Evolutionary conservation across 1,140 invertebrate genomes (phyloP).

Genomic region (Pemphigus obesinymphae): DNA sequence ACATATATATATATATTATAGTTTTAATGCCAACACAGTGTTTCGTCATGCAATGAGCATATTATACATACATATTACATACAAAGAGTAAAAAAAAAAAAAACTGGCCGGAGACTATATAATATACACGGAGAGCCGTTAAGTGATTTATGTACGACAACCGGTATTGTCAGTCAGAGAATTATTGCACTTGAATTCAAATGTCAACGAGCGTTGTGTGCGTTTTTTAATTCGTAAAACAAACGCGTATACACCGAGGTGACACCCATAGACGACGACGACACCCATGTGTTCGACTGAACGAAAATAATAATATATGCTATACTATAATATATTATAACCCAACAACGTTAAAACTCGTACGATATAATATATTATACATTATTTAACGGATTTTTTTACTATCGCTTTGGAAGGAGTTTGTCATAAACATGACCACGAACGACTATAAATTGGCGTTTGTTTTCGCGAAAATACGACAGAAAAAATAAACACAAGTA

Average conservation of each 20-base stretch:
- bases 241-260: not conserved
- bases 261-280: not conserved
- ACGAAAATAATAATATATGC: no score
- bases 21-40: conserved; percentile 21
- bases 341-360: not conserved
- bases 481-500: no score
- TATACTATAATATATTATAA: no score
- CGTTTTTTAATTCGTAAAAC: conserved; percentile 15
- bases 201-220: conserved; percentile 15
- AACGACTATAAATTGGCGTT: no score
- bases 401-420: no score
- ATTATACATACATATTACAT: not conserved
- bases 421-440: no score
- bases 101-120: not conserved
- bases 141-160: conserved; percentile 39
- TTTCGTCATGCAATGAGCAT: conserved; percentile 17
- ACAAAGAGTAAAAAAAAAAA: not conserved
- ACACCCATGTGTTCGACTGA: not conserved
- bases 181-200: conserved; percentile 37
- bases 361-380: no score
- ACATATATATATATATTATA: not conserved
- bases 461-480: no score
- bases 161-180: conserved; percentile 39
- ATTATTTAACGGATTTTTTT: no score
- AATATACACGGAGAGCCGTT: conserved; percentile 1